phyloP scores from a whole-genome alignment of 2,797 vertebrate species.

The Novumbra hubbsi region DNA sequence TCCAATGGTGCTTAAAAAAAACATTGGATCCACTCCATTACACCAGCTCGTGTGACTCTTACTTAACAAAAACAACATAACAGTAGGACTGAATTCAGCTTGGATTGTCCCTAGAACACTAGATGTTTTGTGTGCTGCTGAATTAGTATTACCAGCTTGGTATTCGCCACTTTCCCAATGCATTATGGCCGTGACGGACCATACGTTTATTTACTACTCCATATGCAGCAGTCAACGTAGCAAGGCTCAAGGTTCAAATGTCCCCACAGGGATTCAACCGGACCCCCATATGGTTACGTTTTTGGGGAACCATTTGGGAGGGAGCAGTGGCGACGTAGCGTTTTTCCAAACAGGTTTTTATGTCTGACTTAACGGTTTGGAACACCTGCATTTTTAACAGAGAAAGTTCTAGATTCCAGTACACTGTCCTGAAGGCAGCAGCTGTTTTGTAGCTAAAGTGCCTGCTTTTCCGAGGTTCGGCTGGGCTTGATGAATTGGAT shows the following conservation, averaged over 20 bases:
- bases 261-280: not conserved
- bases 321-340: not conserved
- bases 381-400: slow-evolving; percentile 41
- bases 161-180: slow-evolving; percentile 36
- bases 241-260: not conserved
- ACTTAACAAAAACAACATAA: not conserved
- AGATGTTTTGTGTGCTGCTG: slow-evolving; percentile 26
- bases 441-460: slow-evolving; percentile 45
- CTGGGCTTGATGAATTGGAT: slow-evolving; percentile 27
- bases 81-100: not conserved
- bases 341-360: not conserved
- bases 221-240: not conserved
- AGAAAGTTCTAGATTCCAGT: slow-evolving; percentile 47
- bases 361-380: slow-evolving; percentile 23
- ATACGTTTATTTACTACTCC: not conserved
- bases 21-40: not conserved
- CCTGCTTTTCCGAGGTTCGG: slow-evolving; percentile 45
- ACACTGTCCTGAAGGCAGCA: slow-evolving; percentile 46
- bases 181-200: slow-evolving; percentile 35
- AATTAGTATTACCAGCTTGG: slow-evolving; percentile 28
- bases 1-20: not conserved
- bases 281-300: not conserved
- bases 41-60: not conserved
- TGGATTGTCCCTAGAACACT: not conserved
- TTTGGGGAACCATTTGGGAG: not conserved